phyloP scores from a whole-genome alignment of 2,113 vertebrate genomes.

The Cyanoderma ruficeps region DNA sequence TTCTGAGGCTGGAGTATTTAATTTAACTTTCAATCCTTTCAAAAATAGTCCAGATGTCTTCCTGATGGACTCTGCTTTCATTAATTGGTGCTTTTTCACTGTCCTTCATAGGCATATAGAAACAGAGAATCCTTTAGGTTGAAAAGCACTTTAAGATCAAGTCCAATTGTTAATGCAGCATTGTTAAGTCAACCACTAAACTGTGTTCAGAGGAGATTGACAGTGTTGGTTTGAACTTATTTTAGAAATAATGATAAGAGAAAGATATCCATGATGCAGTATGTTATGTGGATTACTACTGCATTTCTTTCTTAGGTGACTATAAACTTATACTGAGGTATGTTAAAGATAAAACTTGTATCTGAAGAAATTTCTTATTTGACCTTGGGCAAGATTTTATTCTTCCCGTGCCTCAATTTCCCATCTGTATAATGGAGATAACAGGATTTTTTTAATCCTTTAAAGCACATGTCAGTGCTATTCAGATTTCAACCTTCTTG shows the following conservation, averaged over 20 bases:
- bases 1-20: background rate
- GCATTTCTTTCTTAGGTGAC: background rate
- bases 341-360: background rate
- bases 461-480: background rate
- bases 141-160: background rate
- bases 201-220: background rate
- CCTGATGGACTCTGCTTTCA: background rate
- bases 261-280: background rate
- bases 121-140: background rate
- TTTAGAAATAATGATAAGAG: background rate
- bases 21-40: background rate
- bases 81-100: background rate
- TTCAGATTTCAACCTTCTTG: background rate
- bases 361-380: background rate
- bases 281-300: background rate
- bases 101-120: background rate
- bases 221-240: background rate
- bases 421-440: constrained; percentile 21
- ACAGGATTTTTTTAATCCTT: background rate
- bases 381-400: background rate
- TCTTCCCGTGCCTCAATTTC: constrained; percentile 1
- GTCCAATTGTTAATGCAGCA: background rate
- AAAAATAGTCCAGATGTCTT: background rate
- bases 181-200: background rate
- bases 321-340: background rate